Evolutionary conservation across 2,888 invertebrate genomes (phyloP).

Genomic region (Chirona hameri): DNA sequence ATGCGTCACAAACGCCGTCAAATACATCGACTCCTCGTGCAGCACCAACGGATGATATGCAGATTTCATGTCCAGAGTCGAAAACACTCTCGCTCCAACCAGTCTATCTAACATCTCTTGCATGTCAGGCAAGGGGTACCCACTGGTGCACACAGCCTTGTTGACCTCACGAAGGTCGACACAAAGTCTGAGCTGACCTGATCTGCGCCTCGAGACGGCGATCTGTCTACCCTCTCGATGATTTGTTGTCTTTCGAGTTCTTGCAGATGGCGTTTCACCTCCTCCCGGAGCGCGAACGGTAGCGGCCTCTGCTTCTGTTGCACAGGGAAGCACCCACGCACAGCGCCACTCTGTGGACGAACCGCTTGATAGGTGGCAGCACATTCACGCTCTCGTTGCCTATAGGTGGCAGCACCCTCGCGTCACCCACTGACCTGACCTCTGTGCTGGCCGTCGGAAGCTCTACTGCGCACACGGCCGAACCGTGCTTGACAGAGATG

Average conservation of each 20-base stretch:
- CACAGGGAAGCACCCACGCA: not conserved
- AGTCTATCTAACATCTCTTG: not conserved
- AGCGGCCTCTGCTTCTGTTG: not conserved
- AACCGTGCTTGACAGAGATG: no score
- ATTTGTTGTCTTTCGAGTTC: not conserved
- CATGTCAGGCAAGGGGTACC: no score
- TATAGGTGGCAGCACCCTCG: no score
- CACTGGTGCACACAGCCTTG: no score
- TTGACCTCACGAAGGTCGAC: no score
- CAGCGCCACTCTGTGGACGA: no score
- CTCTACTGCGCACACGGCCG: no score
- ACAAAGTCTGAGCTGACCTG: not conserved
- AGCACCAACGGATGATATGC: not conserved
- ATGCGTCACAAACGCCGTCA: not conserved
- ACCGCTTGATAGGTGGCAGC: no score
- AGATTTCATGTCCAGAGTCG: not conserved
- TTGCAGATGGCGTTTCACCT: not conserved
- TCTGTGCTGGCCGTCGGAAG: no score
- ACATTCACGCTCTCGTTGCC: no score
- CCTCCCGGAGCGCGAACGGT: no score
- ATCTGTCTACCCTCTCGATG: not conserved
- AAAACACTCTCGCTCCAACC: not conserved
- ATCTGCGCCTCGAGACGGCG: not conserved
- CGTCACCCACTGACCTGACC: no score
- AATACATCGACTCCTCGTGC: not conserved